These are phyloP conservation scores for Aythya baeri DNA, from an alignment of 2,113 vertebrate species.

Conservation along the genomic window DNA sequence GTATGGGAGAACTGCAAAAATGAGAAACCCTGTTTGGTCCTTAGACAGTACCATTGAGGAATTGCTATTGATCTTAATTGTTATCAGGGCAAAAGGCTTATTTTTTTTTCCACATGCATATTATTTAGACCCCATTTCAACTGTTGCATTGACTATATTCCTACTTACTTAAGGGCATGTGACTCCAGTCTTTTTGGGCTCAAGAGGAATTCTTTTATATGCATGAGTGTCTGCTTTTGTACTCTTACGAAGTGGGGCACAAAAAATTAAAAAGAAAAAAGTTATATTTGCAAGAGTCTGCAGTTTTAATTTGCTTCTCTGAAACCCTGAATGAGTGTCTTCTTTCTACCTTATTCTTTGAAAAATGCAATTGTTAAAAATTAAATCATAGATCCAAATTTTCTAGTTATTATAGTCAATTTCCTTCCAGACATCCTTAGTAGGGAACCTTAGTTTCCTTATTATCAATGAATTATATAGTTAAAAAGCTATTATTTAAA, in stretches of 20 bases:
- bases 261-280: not conserved
- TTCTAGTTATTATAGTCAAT: constrained; percentile 53
- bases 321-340: not conserved
- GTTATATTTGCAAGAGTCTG: not conserved
- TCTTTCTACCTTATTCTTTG: constrained; percentile 1
- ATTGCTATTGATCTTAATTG: not conserved
- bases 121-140: not conserved
- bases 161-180: not conserved
- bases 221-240: not conserved
- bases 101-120: not conserved
- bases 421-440: constrained; percentile 65
- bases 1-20: not conserved
- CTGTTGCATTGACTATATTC: not conserved
- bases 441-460: constrained; percentile 58
- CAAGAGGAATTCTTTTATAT: not conserved
- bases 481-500: constrained; percentile 61
- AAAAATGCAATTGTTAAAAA: constrained; percentile 56
- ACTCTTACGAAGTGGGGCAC: not conserved
- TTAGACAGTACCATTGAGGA: not conserved
- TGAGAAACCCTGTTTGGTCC: not conserved
- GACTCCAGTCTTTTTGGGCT: not conserved
- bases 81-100: not conserved
- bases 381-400: constrained; percentile 51
- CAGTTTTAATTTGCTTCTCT: not conserved
- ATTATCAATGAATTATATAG: constrained; percentile 53